These are phyloP conservation scores for Hyles lineata DNA, from an alignment of 2,888 invertebrate genomes.

Conservation along the genomic window DNA sequence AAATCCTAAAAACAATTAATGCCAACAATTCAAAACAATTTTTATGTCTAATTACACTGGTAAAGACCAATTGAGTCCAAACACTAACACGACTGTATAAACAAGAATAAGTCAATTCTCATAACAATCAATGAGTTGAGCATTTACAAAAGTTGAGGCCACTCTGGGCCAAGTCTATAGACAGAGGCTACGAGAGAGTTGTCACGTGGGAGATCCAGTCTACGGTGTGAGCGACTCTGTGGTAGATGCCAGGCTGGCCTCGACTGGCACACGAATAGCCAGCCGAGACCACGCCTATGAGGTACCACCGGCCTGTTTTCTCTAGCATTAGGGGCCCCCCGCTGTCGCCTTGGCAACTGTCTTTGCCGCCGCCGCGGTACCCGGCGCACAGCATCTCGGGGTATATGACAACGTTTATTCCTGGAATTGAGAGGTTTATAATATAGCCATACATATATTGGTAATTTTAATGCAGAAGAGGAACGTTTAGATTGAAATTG, in stretches of 20 bases:
- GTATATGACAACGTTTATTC: slow-evolving; percentile 95
- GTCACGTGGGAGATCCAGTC: slow-evolving; percentile 93
- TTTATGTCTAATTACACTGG: neutral
- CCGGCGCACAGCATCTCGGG: slow-evolving; percentile 98
- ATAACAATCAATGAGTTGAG: slow-evolving; percentile 18
- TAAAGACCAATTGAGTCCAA: neutral
- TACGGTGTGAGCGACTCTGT: slow-evolving; percentile 95
- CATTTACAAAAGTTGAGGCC: slow-evolving; percentile 17
- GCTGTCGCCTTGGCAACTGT: slow-evolving; percentile 91
- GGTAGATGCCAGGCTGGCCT: slow-evolving; percentile 97
- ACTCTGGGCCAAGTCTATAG: slow-evolving; percentile 19
- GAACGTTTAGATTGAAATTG: too few relatives aligned
- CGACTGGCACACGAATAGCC: slow-evolving; percentile 97
- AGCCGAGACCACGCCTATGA: slow-evolving; percentile 96
- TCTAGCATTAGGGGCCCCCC: slow-evolving; percentile 97
- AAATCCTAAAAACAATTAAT: neutral
- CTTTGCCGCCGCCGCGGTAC: slow-evolving; percentile 94
- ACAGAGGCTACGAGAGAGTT: slow-evolving; percentile 65
- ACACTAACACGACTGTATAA: slow-evolving; percentile 21
- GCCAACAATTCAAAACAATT: neutral
- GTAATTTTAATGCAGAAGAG: too few relatives aligned
- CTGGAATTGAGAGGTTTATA: slow-evolving; percentile 63
- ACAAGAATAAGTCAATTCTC: slow-evolving; percentile 24
- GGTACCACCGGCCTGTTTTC: slow-evolving; percentile 93
- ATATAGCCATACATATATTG: neutral